Evolutionary conservation across 2,797 vertebrate species (phyloP).

Genomic region (Sebastes steindachneri): DNA sequence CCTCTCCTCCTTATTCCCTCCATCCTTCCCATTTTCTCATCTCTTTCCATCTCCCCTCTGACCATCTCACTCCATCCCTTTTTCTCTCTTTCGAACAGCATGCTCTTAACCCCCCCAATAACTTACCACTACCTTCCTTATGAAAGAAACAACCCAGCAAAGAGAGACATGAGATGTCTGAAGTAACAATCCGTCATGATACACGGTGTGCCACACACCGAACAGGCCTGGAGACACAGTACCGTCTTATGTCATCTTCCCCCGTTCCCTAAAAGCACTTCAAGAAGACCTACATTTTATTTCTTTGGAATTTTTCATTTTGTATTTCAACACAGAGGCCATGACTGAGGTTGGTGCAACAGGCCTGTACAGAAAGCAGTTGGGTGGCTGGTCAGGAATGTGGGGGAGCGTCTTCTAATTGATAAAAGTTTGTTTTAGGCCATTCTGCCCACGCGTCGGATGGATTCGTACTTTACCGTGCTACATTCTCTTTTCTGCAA

Average conservation of each 20-base stretch:
- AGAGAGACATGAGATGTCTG: conserved; percentile 19
- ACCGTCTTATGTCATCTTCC: conserved; percentile 42
- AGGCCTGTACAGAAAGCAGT: conserved; percentile 34
- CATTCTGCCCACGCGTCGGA: conserved; percentile 45
- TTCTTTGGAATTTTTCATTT: conserved; percentile 26
- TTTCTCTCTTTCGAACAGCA: conserved; percentile 15
- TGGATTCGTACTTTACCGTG: conserved; percentile 38
- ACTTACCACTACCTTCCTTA: conserved; percentile 11
- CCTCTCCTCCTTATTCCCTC: conserved; percentile 21
- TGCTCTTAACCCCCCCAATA: conserved; percentile 26
- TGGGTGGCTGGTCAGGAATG: conserved; percentile 65
- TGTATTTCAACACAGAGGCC: conserved; percentile 62
- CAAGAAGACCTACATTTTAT: conserved; percentile 37
- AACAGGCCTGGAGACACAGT: conserved; percentile 35
- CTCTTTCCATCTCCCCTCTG: conserved; percentile 7
- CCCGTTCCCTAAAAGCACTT: conserved; percentile 55
- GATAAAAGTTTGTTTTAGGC: conserved; percentile 63
- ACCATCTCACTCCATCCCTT: conserved; percentile 12
- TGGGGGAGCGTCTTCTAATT: conserved; percentile 64
- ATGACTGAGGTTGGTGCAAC: conserved; percentile 55
- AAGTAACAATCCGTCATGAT: conserved; percentile 29
- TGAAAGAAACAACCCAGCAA: conserved; percentile 18
- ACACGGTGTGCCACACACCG: conserved; percentile 48
- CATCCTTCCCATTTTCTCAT: conserved; percentile 32
- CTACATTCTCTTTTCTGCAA: conserved; percentile 22